phyloP scores from a whole-genome alignment of 2,797 vertebrate genomes.

The Botia kubotai region DNA sequence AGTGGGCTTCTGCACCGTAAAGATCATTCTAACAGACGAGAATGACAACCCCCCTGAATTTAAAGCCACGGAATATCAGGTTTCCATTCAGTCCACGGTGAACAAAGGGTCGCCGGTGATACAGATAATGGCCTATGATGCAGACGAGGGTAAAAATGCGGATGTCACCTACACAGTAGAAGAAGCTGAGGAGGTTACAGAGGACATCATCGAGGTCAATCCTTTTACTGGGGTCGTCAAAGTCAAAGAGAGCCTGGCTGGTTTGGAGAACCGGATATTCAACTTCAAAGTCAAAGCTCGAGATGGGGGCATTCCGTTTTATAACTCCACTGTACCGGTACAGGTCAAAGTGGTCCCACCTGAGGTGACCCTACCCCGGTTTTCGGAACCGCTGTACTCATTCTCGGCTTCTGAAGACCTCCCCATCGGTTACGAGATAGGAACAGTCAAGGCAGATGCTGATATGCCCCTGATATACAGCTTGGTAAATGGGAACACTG shows the following conservation, averaged over 20 bases:
- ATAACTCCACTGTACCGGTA: slow-evolving; percentile 89
- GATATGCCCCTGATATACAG: slow-evolving; percentile 94
- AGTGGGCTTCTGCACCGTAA: slow-evolving; percentile 95
- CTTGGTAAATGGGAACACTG: slow-evolving; percentile 91
- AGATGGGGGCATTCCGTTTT: slow-evolving; percentile 90
- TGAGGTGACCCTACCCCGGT: slow-evolving; percentile 89
- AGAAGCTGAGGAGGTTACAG: slow-evolving; percentile 81
- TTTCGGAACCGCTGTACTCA: slow-evolving; percentile 93
- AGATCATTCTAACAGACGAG: slow-evolving; percentile 96
- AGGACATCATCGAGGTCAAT: slow-evolving; percentile 92
- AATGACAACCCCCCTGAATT: slow-evolving; percentile 96
- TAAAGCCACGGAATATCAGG: slow-evolving; percentile 88
- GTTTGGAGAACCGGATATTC: slow-evolving; percentile 92
- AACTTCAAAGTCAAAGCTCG: slow-evolving; percentile 93
- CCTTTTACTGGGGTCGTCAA: slow-evolving; percentile 90
- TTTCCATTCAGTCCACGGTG: slow-evolving; percentile 91
- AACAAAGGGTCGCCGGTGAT: slow-evolving; percentile 92
- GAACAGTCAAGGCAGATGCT: slow-evolving; percentile 87
- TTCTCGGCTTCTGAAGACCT: slow-evolving; percentile 93
- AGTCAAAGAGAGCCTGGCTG: slow-evolving; percentile 89
- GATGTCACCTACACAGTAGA: slow-evolving; percentile 94
- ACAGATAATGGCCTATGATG: slow-evolving; percentile 93
- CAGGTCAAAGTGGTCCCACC: slow-evolving; percentile 90
- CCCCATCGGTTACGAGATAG: slow-evolving; percentile 90
- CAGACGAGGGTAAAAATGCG: slow-evolving; percentile 95